A percentile compares a stretch with the other conserved stretches of the same genome.
Evolutionary conservation across 1,140 invertebrate genomes (phyloP).

Genomic region (Sarcophaga bullata): DNA sequence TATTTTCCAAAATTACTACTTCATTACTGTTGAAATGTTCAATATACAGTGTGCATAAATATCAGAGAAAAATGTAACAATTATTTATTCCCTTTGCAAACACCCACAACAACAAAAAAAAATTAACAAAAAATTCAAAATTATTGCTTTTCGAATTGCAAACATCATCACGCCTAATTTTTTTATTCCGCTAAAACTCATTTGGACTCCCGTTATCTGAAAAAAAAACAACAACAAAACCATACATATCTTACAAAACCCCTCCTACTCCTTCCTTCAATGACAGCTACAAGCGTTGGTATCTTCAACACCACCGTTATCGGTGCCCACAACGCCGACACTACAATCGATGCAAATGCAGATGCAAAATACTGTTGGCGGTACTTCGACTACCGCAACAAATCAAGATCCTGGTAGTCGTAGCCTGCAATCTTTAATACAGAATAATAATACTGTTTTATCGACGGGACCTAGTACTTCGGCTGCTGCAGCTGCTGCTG

Average conservation of each 20-base stretch:
- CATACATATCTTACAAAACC: slow-evolving; percentile 22
- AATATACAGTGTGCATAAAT: not conserved
- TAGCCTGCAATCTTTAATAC: slow-evolving; percentile 45
- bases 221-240: slow-evolving; percentile 28
- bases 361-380: slow-evolving; percentile 55
- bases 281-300: slow-evolving; percentile 65
- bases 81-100: slow-evolving; percentile 2
- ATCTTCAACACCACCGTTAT: slow-evolving; percentile 62
- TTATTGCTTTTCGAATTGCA: not conserved
- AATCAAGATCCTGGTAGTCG: slow-evolving; percentile 43
- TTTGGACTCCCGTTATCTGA: not conserved
- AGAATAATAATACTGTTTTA: slow-evolving; percentile 44
- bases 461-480: slow-evolving; percentile 53
- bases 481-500: slow-evolving; percentile 55
- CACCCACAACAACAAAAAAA: not conserved
- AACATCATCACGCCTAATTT: not conserved
- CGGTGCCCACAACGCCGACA: slow-evolving; percentile 62
- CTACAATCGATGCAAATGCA: slow-evolving; percentile 64
- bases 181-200: not conserved
- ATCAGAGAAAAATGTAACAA: not conserved
- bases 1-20: not conserved
- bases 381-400: not conserved
- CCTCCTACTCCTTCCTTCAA: slow-evolving; percentile 40
- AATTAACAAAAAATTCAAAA: not conserved
- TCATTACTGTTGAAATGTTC: not conserved